Percentiles rank a stretch among this genome's conserved stretches.
Evolutionary conservation across 1,140 invertebrate species (phyloP).

Genomic region (Formica exsecta): DNA sequence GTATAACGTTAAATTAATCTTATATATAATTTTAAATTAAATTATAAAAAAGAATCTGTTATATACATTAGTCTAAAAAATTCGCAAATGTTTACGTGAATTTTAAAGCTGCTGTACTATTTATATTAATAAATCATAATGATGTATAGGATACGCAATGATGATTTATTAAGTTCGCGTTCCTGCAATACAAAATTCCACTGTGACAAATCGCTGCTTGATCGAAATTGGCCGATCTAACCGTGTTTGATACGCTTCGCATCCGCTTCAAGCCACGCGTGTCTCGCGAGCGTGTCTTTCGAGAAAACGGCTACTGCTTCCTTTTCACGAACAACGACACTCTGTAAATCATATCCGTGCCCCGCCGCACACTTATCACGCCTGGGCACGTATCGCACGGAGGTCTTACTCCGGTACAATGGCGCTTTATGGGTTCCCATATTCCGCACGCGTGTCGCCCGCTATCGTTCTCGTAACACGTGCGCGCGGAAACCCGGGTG

Average conservation of each 20-base stretch:
- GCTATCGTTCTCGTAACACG: constrained; percentile 68
- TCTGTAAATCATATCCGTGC: constrained; percentile 65
- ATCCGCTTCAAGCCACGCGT: constrained; percentile 27
- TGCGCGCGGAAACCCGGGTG: constrained; percentile 70
- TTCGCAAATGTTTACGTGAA: not conserved
- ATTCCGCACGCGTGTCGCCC: constrained; percentile 72
- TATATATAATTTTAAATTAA: not conserved
- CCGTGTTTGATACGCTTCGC: constrained; percentile 30
- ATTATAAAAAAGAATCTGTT: not conserved
- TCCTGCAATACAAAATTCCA: constrained; percentile 2
- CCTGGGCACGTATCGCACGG: constrained; percentile 54
- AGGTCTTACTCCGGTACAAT: constrained; percentile 55
- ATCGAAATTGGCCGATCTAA: constrained; percentile 34
- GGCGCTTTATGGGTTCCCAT: constrained; percentile 69
- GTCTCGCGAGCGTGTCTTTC: not conserved
- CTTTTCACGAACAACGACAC: constrained; percentile 42
- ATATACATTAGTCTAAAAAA: not conserved
- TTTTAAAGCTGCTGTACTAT: no score
- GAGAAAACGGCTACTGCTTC: not conserved
- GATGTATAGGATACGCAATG: constrained; percentile 18
- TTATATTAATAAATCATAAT: constrained; percentile 20
- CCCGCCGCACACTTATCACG: constrained; percentile 42
- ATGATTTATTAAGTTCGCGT: constrained; percentile 50
- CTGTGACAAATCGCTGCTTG: constrained; percentile 35
- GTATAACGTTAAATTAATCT: not conserved